Evolutionary conservation across 1,140 invertebrate species (phyloP), one percentile per base, ranked within the genome.

Genomic region (Drosophila yakuba): DNA sequence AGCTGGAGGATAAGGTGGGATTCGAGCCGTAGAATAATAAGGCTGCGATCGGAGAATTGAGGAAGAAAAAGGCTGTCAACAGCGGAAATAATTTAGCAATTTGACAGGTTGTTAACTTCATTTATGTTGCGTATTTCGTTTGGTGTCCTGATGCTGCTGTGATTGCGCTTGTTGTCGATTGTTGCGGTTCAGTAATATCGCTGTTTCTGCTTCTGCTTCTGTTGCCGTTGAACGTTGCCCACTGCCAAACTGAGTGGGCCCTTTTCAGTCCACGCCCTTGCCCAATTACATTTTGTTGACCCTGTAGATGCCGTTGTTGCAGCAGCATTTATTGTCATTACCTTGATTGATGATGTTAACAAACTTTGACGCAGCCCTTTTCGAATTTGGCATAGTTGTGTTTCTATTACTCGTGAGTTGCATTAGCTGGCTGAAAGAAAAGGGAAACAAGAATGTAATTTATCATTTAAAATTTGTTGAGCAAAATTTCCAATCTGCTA

Each of bases 81-180:
- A 91, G 90, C 90, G 91, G 90, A 91, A 91, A 89, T 90, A 91
- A 90, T 91, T 91, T 91, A 90, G 78, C 80, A 91, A 89, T 89
- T 83, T 91, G 90, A 91, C 86, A 89, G 86, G 80, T 89, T 90
- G 90, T 89, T 89, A 91, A 91, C 90, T 91, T 91, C 90, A 91
- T 91, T 91, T 91, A 91, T 88, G 84, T 89, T 89, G 72, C 71
- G 83, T 85, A 81, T 86, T 82, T 85, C 71, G 45, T 75, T 69
- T 78, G 68, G 43, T 57, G 69, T 63, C 63, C 64, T 66, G 50
- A 51, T 47, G 74, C 69, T 74, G 62, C 51, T 43, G 48, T 45
- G 36, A 48, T 67, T 81, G 35, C 38, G 62, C 47, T 66, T 67
- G 67, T 36, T 41, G 25, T 38, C 54, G 43, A 28, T 48, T 39